Evolutionary conservation across 2,888 invertebrate species (phyloP), one percentile per base, ranked within the genome.

Genomic region (Agrochola lychnidis): DNA sequence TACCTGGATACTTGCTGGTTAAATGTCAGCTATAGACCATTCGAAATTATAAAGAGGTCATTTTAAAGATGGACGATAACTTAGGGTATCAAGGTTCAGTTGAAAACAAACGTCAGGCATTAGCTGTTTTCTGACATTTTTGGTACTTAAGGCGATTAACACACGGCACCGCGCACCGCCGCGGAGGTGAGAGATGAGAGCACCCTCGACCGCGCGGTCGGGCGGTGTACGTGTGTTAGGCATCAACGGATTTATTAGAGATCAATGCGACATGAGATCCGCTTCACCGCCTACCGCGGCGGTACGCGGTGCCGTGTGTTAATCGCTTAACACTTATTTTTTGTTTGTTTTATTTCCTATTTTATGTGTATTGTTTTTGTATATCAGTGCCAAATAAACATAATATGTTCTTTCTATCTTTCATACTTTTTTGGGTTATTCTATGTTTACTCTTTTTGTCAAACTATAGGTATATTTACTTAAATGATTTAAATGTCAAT

Each of bases 11-110:
- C 36, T 45, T 45, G 19, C 45, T 25, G 25, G 22, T 53, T 36
- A 68, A 68, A 78, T 76, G 12, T 78, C 59, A 78, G 7, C 16
- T 12, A 45, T 19, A 45, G n/a, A 4, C 14, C 19, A 14, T 14
- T 1, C 19, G 0, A 36, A 12, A 72, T n/a, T 30, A 1, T 40
- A 25, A 40, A 25, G 1, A 16, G 14, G 51, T 45, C 0, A 14
- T 51, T 67, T 22, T 36, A 36, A 9, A n/a, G 30, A 51, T 67
- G 2, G 14, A 14, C 9, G 66, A 30, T 48, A 51, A 22, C 16
- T 51, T 67, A 30, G 9, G 16, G 5, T 67, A 14, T 67, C 22
- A 22, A 30, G 48, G 7, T 22, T 1, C 19, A 10, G 36, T 67
- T 67, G 22, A 67, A 22, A 51, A 9, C 3, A 36, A n/a, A 36